Base-by-base conservation (phyloP, 2,797 vertebrate genomes). In the Brachymystax lenok region DNA sequence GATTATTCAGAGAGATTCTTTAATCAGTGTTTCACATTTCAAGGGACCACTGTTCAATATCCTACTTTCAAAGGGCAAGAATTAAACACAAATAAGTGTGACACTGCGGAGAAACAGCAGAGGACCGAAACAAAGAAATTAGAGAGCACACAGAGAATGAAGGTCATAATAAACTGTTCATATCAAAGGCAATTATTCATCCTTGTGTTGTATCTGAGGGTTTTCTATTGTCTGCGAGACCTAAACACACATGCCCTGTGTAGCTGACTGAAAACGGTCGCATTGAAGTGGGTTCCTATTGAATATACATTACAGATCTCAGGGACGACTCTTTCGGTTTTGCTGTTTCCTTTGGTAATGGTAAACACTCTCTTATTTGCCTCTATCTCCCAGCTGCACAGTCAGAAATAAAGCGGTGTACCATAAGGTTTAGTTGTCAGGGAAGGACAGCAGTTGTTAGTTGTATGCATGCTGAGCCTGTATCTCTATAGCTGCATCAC, bases 161-260 rank as follows among this genome's bases (percentile, higher is more conserved):
- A 74, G 78, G 78, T 63, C 71, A 51, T 19, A 75, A 81, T 68
- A 69, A 69, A 69, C 52, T 19, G 0, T 17, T 69, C 21, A 13
- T 33, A 27, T 71, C 40, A 10, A 52, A 74, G 66, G 19, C 27
- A 24, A 52, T 71, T 33, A 51, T n/a, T 40, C 35, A 19, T 69
- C 54, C 33, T 69, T 61, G 61, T 50, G 68, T 46, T 59, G 30
- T 54, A 75, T 75, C 30, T 56, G 12, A 56, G 54, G 50, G 4
- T 59, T 40, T 75, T 24, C 56, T 61, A 73, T 73, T 75, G 69
- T 66, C 73, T 66, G 17, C 66, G 30, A 13, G 64, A 16, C 40
- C 63, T 72, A 50, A 16, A 59, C 59, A 56, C 24, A 17, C 67
- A 63, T 1, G 40, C 70, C 59, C 56, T 68, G 67, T 63, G 40